A percentile compares a stretch with the other conserved stretches of the same genome.
These are phyloP conservation scores for Fulmarus glacialis DNA, from an alignment of 2,113 vertebrate species.

Conservation along the genomic window DNA sequence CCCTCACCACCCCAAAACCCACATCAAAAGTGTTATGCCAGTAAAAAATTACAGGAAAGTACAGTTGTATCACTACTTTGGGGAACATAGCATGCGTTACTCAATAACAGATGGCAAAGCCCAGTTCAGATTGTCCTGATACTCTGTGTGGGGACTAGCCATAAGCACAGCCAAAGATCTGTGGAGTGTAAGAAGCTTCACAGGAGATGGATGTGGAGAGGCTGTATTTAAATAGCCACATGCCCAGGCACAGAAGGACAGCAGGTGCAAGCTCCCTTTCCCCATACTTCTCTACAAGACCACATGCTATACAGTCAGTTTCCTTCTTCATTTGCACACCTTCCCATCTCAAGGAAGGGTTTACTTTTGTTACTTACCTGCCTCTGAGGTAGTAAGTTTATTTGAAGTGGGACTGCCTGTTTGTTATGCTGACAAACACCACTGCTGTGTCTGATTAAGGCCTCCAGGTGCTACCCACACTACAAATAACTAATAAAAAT, in stretches of 20 bases:
- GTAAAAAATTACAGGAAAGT: neutral
- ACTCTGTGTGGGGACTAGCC: neutral
- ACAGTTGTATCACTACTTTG: fast-evolving
- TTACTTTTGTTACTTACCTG: neutral
- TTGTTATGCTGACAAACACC: neutral
- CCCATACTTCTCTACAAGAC: neutral
- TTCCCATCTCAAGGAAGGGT: neutral
- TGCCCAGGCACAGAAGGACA: neutral
- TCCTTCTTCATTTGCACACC: neutral
- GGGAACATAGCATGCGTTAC: neutral
- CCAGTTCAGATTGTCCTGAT: neutral
- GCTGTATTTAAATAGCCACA: neutral
- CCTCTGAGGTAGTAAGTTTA: neutral
- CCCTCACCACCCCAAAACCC: neutral
- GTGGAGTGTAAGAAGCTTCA: fast-evolving
- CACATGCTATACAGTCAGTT: too few species aligned
- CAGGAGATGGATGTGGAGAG: neutral
- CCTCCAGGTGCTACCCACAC: neutral
- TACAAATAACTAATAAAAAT: neutral
- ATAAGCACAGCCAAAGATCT: neutral
- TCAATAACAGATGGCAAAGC: neutral
- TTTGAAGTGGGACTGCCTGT: neutral
- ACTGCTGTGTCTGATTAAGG: neutral
- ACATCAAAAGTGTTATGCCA: fast-evolving
- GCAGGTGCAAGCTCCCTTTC: neutral